A percentile compares a stretch with the other conserved stretches of the same genome.
Evolutionary conservation across 2,113 vertebrate genomes (phyloP).

Genomic region (Vicugna pacos): DNA sequence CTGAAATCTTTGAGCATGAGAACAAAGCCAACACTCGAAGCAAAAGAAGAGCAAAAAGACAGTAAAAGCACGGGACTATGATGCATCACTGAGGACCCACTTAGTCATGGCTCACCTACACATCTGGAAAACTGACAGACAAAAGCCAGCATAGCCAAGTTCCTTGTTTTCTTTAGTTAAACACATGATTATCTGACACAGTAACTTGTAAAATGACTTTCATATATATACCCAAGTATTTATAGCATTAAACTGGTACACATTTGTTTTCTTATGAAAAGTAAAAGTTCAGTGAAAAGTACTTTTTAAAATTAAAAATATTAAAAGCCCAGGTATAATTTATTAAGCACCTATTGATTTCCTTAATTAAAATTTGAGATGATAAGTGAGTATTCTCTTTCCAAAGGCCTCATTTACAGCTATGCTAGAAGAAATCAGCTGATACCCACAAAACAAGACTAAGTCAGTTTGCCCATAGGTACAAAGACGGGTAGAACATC

Average conservation of each 20-base stretch:
- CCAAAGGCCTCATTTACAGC: background rate
- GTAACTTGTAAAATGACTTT: background rate
- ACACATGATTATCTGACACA: background rate
- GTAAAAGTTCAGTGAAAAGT: background rate
- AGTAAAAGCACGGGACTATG: background rate
- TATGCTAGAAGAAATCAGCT: background rate
- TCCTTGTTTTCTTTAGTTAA: conserved; percentile 18
- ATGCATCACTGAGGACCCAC: background rate
- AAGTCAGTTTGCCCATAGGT: background rate
- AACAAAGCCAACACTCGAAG: background rate
- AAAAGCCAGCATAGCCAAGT: background rate
- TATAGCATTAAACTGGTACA: background rate
- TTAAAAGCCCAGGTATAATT: background rate
- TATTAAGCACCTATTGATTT: conserved; percentile 13
- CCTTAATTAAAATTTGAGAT: background rate
- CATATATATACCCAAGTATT: background rate
- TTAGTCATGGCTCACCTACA: background rate
- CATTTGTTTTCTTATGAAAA: background rate
- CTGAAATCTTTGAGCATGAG: background rate
- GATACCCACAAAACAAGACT: background rate
- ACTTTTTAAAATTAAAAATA: background rate
- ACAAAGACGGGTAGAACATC: background rate
- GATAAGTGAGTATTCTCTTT: background rate
- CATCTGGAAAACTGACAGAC: background rate
- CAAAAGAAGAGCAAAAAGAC: background rate